Percentiles rank a stretch among this genome's conserved stretches.
These are phyloP conservation scores for Zapornia atra DNA, from an alignment of 2,113 vertebrate species.

Conservation along the genomic window DNA sequence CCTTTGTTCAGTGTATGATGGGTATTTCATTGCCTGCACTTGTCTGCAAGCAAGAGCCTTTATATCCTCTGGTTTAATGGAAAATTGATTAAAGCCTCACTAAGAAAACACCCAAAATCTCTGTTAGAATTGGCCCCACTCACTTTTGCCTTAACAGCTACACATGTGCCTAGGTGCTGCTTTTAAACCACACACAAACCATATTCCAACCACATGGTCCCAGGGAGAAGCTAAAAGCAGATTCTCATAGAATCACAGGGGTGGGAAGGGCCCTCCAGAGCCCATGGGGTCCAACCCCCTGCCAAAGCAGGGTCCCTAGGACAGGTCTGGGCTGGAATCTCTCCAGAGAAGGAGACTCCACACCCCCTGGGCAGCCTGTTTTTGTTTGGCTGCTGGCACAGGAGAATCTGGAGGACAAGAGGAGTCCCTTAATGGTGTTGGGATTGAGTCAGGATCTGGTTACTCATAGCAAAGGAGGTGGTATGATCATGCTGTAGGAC, in stretches of 20 bases:
- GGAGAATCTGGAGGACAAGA: not conserved
- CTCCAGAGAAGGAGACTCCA: too few species aligned
- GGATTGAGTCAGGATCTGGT: not conserved
- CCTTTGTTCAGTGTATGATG: not conserved
- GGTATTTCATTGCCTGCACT: not conserved
- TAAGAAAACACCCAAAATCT: not conserved
- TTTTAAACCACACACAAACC: not conserved
- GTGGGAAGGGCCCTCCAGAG: too few species aligned
- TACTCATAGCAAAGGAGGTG: not conserved
- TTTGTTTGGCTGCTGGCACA: not conserved
- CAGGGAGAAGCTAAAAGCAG: not conserved
- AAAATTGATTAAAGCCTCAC: too few species aligned
- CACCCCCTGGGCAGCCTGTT: too few species aligned
- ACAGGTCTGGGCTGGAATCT: too few species aligned
- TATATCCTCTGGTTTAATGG: not conserved
- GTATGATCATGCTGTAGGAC: rapidly evolving
- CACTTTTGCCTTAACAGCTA: not conserved
- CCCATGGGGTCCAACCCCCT: too few species aligned
- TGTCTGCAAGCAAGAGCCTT: not conserved
- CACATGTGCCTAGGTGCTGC: not conserved
- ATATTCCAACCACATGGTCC: not conserved
- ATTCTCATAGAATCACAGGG: too few species aligned
- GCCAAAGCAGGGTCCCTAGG: too few species aligned
- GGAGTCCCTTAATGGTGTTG: not conserved
- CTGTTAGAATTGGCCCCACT: not conserved